Evolutionary conservation across 1,140 invertebrate species (phyloP).

Genomic region (Leptonema lineaticorne): DNA sequence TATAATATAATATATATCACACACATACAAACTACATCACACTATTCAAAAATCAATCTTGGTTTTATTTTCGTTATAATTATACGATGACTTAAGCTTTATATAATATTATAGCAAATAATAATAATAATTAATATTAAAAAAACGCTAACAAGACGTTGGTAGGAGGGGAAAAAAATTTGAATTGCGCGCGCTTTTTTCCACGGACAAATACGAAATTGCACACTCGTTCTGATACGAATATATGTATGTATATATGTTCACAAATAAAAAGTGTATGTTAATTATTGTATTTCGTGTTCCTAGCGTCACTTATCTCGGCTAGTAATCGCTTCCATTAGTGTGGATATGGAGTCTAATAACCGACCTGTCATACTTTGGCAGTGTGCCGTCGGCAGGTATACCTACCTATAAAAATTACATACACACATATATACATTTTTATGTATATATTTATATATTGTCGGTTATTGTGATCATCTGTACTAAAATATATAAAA

Average conservation of each 20-base stretch:
- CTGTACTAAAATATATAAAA: too few species aligned
- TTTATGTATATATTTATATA: not conserved
- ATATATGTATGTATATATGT: not conserved
- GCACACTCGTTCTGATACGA: not conserved
- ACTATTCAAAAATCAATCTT: not conserved
- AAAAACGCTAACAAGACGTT: not conserved
- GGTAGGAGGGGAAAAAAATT: not conserved
- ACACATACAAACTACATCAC: too few species aligned
- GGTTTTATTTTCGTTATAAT: too few species aligned
- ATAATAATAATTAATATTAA: too few species aligned
- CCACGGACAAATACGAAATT: too few species aligned
- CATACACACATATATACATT: not conserved
- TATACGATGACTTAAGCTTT: too few species aligned
- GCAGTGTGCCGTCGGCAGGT: constrained; percentile 26
- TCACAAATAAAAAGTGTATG: constrained; percentile 30
- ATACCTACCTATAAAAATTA: not conserved
- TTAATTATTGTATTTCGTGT: constrained; percentile 34
- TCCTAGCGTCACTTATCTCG: constrained; percentile 30
- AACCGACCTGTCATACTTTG: constrained; percentile 32
- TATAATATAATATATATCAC: too few species aligned
- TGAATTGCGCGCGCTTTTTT: not conserved
- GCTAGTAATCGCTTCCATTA: constrained; percentile 32
- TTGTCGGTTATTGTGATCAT: too few species aligned
- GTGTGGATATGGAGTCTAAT: constrained; percentile 32
- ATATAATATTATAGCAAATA: too few species aligned